phyloP scores from a whole-genome alignment of 2,888 invertebrate genomes.

The Athetis lepigone region DNA sequence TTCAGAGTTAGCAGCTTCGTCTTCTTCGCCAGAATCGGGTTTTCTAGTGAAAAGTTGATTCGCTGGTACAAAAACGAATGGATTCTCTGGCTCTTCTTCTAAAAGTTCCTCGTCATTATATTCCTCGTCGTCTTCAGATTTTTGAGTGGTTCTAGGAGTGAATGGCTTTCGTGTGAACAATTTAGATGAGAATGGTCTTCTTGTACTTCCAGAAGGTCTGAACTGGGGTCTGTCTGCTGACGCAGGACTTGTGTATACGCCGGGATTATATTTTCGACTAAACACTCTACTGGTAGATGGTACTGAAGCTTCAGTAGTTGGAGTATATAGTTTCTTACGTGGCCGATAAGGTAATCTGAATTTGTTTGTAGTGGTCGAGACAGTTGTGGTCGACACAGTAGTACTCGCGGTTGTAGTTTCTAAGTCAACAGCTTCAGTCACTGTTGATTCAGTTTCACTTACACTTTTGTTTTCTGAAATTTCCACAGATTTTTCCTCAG shows the following conservation, averaged over 20 bases:
- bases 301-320: constrained; percentile 82
- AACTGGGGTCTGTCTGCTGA: constrained; percentile 78
- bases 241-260: constrained; percentile 86
- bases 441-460: constrained; percentile 54
- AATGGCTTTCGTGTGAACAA: constrained; percentile 83
- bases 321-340: constrained; percentile 80
- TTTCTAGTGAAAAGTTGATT: constrained; percentile 84
- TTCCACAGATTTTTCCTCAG: constrained; percentile 71
- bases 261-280: constrained; percentile 87
- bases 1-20: constrained; percentile 61
- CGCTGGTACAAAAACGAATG: constrained; percentile 84
- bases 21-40: constrained; percentile 73
- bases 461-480: constrained; percentile 71
- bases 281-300: constrained; percentile 83
- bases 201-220: constrained; percentile 71
- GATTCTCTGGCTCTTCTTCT: constrained; percentile 82
- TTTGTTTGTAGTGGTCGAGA: constrained; percentile 70
- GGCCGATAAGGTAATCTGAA: constrained; percentile 84
- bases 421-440: constrained; percentile 60
- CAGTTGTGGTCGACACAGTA: constrained; percentile 64
- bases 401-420: constrained; percentile 80
- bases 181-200: constrained; percentile 80
- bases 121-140: constrained; percentile 79
- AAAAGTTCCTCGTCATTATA: constrained; percentile 80
- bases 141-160: constrained; percentile 83